Percentiles rank a stretch among this genome's conserved stretches.
These are phyloP conservation scores for Stomatorhinus ivindoensis DNA, from an alignment of 2,113 vertebrate species.

Conservation along the genomic window DNA sequence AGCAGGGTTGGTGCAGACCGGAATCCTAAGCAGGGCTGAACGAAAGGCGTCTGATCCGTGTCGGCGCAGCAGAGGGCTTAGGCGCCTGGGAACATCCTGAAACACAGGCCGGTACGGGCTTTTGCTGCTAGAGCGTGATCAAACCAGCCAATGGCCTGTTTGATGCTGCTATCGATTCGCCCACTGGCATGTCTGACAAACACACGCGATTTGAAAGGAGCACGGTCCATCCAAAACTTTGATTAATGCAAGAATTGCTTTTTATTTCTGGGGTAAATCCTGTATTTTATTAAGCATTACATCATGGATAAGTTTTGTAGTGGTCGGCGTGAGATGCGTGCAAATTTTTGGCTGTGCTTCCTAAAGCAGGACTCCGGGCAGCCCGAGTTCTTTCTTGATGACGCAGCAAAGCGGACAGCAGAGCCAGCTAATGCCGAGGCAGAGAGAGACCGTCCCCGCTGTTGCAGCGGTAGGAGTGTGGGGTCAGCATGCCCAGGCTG, in stretches of 20 bases:
- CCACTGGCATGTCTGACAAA: background rate
- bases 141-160: background rate
- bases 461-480: background rate
- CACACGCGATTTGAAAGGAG: conserved; percentile 1
- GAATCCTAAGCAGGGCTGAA: background rate
- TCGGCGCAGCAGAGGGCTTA: background rate
- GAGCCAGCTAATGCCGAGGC: conserved; percentile 43
- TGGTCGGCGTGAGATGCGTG: background rate
- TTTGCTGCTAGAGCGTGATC: background rate
- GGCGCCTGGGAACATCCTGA: background rate
- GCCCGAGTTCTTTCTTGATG: conserved; percentile 29
- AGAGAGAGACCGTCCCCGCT: conserved; percentile 8
- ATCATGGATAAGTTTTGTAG: background rate
- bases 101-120: background rate
- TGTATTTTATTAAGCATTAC: background rate
- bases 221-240: background rate
- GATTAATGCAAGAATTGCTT: background rate
- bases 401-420: conserved; percentile 41
- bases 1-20: background rate
- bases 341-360: conserved; percentile 33
- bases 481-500: conserved; percentile 21
- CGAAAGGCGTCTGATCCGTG: conserved; percentile 24
- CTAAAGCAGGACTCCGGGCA: background rate
- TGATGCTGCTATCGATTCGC: conserved; percentile 8
- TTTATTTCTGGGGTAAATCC: background rate